Evolutionary conservation across 2,888 invertebrate species (phyloP), one percentile per base, ranked within the genome.

Genomic region (Polyommatus icarus): DNA sequence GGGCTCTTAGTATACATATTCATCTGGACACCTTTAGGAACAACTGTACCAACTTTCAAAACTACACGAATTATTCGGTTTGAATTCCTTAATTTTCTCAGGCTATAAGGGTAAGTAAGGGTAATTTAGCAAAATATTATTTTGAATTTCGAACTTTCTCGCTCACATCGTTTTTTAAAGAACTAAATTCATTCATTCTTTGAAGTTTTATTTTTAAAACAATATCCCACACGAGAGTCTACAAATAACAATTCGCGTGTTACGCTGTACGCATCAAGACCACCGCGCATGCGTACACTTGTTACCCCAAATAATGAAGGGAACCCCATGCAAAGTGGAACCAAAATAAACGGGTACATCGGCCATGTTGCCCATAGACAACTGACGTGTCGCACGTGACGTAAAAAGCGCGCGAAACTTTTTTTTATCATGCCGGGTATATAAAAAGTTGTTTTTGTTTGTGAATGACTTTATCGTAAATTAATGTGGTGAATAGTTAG

Each of bases 221-320:
- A 36, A 77, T 83, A 85, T 89, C 91, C 89, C 91, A 90, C 91
- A 88, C 88, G 88, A 90, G 88, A 88, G 89, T 90, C 87, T 86
- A 86, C 87, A 82, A 87, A 85, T 85, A 85, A 82, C 84, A 88
- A 89, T 90, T 91, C 90, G 89, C 88, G 87, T 87, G 86, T 85
- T 85, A 54, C 86, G 32, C 1, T 3, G 1, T 32, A 87, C 82
- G 76, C 82, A 80, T 80, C 85, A 87, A 87, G 92, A 89, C 91
- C 91, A 92, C 91, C 92, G 91, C 93, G 93, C 93, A 92, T 93
- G 93, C 93, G 92, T 92, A 86, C 86, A 91, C 92, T 92, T 90
- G 91, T 88, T 89, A 89, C 89, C 89, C 91, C 84, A 91, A 93
- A 92, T 92, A 91, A 91, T 86, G 71, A 57, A 77, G 88, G 87